A percentile compares a stretch with the other conserved stretches of the same genome.
These are phyloP conservation scores for Meandrusa payeni DNA, from an alignment of 2,888 invertebrate species.

Conservation along the genomic window DNA sequence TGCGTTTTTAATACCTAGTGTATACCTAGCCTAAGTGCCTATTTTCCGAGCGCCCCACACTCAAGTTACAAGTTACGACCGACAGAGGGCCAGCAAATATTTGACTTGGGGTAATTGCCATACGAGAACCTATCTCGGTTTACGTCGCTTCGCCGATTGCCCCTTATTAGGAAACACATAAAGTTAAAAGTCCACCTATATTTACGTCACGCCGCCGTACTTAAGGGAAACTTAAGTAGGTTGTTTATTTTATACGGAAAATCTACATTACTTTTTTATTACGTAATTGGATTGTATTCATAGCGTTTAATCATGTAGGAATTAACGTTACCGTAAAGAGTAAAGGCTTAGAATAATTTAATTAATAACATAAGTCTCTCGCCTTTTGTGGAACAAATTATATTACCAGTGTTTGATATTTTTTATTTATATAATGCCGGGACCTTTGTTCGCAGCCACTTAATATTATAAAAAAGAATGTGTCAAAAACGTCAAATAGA, in stretches of 20 bases:
- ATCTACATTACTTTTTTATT: too few species aligned
- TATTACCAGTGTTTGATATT: too few species aligned
- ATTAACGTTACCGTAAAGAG: too few species aligned
- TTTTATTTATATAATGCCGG: too few species aligned
- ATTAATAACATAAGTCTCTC: too few species aligned
- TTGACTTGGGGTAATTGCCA: conserved; percentile 74
- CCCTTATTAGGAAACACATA: conserved; percentile 28
- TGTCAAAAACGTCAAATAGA: conserved; percentile 7
- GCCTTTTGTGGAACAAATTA: too few species aligned
- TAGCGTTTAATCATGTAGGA: too few species aligned
- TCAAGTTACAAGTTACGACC: conserved; percentile 72
- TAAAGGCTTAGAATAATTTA: not conserved
- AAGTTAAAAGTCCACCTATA: conserved; percentile 23
- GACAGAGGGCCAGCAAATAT: conserved; percentile 73
- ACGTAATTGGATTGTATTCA: too few species aligned
- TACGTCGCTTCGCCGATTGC: conserved; percentile 40
- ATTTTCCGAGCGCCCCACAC: conserved; percentile 15
- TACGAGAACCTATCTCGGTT: conserved; percentile 52
- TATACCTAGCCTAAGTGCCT: conserved; percentile 6
- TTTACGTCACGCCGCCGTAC: conserved; percentile 7
- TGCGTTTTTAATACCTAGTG: too few species aligned
- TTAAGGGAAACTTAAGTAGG: too few species aligned
- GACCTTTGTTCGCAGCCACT: not conserved
- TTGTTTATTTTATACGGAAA: too few species aligned
- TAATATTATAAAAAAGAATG: not conserved